Base-by-base conservation (phyloP, 2,888 invertebrate genomes). In the Oscheius sp. region DNA sequence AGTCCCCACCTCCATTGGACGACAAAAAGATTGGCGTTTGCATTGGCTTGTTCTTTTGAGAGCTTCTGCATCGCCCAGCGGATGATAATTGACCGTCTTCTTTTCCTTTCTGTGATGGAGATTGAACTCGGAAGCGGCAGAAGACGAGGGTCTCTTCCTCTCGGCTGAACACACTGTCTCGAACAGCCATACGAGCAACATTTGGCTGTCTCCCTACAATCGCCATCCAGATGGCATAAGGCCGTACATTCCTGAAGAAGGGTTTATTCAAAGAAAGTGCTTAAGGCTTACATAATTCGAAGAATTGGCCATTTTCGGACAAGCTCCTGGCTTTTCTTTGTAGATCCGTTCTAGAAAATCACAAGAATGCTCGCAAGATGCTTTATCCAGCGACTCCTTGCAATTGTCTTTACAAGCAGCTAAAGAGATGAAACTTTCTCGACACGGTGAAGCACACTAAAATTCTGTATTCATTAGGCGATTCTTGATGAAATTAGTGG, bases 151-250 rank as follows among this genome's bases (percentile, higher is more conserved):
- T 75, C 74, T 15, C 69, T 52, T 1, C 73, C 57, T n/a, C 50
- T 37, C 0, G 84, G 82, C n/a, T 65, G 48, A 2, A 78, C 65
- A 65, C 84, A 84, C 29, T 72, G 79, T 0, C 84, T 48, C 15
- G 68, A 72, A 71, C 84, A 84, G 12, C 84, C 86, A 53, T 85
- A 83, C 3, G 82, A 78, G 73, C 88, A 88, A 69, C 88, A 88
- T 73, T 88, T 88, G 70, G 78, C 78, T 23, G 84, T 82, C 34
- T 84, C 86, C 3, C 74, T 73, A 75, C 88, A 88, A 69, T 87
- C 86, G 2, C 83, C 81, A 74, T 88, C 88, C n/a, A 80, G 69
- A 46, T 80, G 78, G 75, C 88, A 88, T 12, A 83, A 77, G 1
- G 84, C 82, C 10, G 87, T 81, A 72, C 88, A 88, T 65, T 87